These are phyloP conservation scores for Oscheius sp. DNA, from an alignment of 1,140 invertebrate genomes.

Conservation along the genomic window DNA sequence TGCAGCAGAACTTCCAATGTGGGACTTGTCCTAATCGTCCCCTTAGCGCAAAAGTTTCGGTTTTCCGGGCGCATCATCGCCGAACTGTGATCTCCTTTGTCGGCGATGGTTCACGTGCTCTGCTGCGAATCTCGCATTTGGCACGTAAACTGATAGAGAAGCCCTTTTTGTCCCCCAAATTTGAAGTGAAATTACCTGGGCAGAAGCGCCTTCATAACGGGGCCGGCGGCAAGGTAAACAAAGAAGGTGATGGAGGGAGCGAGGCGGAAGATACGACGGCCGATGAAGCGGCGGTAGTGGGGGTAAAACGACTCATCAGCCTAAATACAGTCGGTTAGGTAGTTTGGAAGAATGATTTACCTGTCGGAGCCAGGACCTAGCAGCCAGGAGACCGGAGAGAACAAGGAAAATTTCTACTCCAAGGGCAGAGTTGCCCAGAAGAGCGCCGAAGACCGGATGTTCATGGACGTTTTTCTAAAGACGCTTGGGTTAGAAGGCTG, in stretches of 20 bases:
- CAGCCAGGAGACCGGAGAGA: conserved; percentile 53
- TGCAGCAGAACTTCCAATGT: too few species aligned
- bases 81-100: too few species aligned
- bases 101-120: too few species aligned
- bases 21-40: too few species aligned
- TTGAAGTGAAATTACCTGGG: conserved; percentile 42
- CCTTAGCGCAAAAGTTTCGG: too few species aligned
- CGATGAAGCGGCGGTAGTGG: conserved; percentile 46
- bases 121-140: too few species aligned
- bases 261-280: conserved; percentile 47
- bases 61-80: too few species aligned
- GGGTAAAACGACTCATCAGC: conserved; percentile 35
- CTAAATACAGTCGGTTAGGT: neutral
- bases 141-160: too few species aligned
- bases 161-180: too few species aligned
- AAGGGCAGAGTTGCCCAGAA: conserved; percentile 57
- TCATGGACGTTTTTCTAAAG: conserved; percentile 42
- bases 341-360: neutral
- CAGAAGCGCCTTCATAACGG: conserved; percentile 40
- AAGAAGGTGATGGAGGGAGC: conserved; percentile 50
- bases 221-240: conserved; percentile 48
- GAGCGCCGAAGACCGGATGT: conserved; percentile 54
- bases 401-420: conserved; percentile 59
- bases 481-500: neutral
- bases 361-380: conserved; percentile 47